phyloP scores from a whole-genome alignment of 1,140 invertebrate genomes.

The Latrodectus geometricus region DNA sequence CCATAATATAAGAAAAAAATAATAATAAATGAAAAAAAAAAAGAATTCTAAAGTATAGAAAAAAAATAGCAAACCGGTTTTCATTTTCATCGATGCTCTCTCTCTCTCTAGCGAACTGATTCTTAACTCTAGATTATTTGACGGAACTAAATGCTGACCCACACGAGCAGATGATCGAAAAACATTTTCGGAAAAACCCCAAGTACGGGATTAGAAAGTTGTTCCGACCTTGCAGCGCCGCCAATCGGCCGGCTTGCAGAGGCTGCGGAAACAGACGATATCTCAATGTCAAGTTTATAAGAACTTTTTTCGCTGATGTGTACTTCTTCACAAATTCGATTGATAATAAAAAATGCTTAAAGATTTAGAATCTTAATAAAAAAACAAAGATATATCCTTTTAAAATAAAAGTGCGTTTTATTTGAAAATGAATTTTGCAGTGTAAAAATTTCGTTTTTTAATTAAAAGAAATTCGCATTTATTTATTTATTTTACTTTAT shows the following conservation, averaged over 20 bases:
- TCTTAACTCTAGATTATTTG: constrained; percentile 26
- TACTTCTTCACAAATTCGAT: neutral
- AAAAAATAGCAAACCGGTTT: constrained; percentile 35
- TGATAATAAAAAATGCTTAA: too few species aligned
- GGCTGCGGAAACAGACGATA: constrained; percentile 35
- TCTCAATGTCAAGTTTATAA: constrained; percentile 54
- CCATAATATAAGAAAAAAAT: constrained; percentile 22
- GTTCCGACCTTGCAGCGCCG: constrained; percentile 33
- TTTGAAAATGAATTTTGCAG: too few species aligned
- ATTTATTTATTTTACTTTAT: too few species aligned
- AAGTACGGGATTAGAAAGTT: constrained; percentile 43
- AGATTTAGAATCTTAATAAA: too few species aligned
- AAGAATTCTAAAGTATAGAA: neutral
- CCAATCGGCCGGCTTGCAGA: constrained; percentile 12
- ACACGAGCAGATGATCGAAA: constrained; percentile 22
- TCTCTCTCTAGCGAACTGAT: neutral
- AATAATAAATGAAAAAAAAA: constrained; percentile 13
- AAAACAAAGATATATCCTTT: too few species aligned
- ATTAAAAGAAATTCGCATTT: too few species aligned
- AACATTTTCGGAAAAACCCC: constrained; percentile 46
- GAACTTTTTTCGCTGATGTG: constrained; percentile 14
- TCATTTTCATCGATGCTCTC: constrained; percentile 26
- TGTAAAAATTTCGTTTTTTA: too few species aligned
- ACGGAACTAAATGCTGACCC: constrained; percentile 41
- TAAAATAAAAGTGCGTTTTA: too few species aligned